Evolutionary conservation across 2,888 invertebrate species (phyloP).

Genomic region (Thymelicus sylvestris): DNA sequence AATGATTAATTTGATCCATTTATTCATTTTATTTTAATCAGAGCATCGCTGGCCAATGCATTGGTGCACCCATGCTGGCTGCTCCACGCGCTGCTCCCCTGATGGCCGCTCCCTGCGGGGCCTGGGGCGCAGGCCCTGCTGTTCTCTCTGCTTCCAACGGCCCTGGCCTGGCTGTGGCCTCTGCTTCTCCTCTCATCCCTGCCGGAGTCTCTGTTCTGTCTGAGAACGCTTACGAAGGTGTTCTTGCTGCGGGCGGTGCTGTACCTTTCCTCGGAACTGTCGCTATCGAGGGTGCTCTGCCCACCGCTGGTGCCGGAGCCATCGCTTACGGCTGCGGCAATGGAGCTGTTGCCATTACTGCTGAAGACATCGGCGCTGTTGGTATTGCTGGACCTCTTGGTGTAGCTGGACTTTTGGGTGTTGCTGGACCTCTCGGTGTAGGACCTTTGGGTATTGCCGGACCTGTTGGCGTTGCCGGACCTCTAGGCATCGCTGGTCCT

Average conservation of each 20-base stretch:
- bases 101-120: constrained; percentile 33
- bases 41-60: constrained; percentile 46
- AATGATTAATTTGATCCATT: too few species aligned
- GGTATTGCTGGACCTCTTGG: constrained; percentile 8
- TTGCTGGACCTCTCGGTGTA: constrained; percentile 8
- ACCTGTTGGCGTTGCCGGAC: not conserved
- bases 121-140: constrained; percentile 26
- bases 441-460: constrained; percentile 12
- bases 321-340: constrained; percentile 47
- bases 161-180: constrained; percentile 46
- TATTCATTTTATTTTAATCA: constrained; percentile 20
- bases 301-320: constrained; percentile 46
- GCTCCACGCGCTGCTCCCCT: constrained; percentile 18
- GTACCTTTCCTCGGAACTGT: constrained; percentile 45
- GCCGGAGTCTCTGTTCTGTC: constrained; percentile 44
- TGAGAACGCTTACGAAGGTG: constrained; percentile 46
- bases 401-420: not conserved
- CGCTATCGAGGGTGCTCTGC: constrained; percentile 43
- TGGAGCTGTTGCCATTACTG: constrained; percentile 43
- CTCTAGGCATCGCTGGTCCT: not conserved
- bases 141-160: constrained; percentile 42
- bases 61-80: constrained; percentile 32
- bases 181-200: constrained; percentile 46
- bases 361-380: constrained; percentile 34
- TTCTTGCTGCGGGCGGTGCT: constrained; percentile 45